Conservation (phyloP, 2,888 invertebrate genomes). For the Teleiodes luculella region DNA sequence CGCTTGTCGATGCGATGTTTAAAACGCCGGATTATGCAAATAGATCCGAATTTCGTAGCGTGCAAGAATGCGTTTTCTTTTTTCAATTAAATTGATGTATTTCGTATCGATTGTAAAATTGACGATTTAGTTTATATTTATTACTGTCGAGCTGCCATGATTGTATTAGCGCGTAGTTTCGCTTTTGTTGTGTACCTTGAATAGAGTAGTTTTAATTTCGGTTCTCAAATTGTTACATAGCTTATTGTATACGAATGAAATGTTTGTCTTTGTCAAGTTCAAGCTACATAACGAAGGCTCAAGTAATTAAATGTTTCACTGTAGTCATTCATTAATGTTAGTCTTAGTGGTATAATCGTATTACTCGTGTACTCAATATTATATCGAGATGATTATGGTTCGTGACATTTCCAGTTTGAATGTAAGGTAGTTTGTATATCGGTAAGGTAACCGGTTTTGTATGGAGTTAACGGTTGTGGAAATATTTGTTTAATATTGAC, state of each 20-base stretch:
- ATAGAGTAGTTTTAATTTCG: conserved; percentile 20
- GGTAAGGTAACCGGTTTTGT: conserved; percentile 22
- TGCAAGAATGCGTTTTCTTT: not conserved
- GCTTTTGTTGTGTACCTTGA: conserved; percentile 62
- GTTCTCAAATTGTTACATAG: not conserved
- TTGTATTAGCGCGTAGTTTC: conserved; percentile 40
- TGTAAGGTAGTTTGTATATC: conserved; percentile 44
- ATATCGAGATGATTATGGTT: conserved; percentile 64
- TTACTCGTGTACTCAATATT: conserved; percentile 58
- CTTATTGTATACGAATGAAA: not conserved
- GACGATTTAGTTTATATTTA: conserved; percentile 30
- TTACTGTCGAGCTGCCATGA: conserved; percentile 65
- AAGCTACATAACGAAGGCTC: conserved; percentile 61
- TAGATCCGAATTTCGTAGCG: not conserved
- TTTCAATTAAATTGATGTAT: conserved; percentile 15
- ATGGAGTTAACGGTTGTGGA: conserved; percentile 24
- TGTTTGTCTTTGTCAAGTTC: conserved; percentile 26
- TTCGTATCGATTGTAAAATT: conserved; percentile 1
- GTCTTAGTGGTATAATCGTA: conserved; percentile 17
- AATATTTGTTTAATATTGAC: not conserved
- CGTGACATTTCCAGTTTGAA: conserved; percentile 70
- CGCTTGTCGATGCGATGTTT: conserved; percentile 2
- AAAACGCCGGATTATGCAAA: not conserved
- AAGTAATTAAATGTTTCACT: conserved; percentile 45
- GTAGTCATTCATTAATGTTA: conserved; percentile 58